Base-by-base conservation (phyloP, 1,140 invertebrate species). In the Penaeus japonicus region DNA sequence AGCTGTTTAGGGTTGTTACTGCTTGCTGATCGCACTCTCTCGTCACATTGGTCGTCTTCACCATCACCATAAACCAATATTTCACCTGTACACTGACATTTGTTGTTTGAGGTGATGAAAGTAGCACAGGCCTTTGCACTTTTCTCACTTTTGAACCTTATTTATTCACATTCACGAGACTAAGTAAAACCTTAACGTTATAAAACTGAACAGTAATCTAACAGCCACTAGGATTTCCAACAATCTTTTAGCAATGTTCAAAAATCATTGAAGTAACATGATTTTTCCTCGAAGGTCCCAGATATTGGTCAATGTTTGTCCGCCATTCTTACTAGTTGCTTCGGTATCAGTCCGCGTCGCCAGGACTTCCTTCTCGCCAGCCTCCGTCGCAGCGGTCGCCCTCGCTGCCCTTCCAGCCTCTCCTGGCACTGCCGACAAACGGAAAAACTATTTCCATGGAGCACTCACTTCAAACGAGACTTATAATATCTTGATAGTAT, bases 301-400 rank as follows among this genome's bases (percentile, higher is more conserved):
- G 54, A 83, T 83, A 62, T 83, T 62, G 57, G 70, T 39, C 35
- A 70, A 30, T 83, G 81, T 83, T 83, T 83, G 81, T 83, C 81
- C 59, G 81, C 81, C 81, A 83, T 83, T 70, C 81, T 83, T 65
- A 83, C 81, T 83, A 83, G 81, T 83, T 83, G 81, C 81, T 83
- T 83, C 81, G 57, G 70, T 82, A 82, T 82, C 57, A 30, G 10
- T 82, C 80, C 80, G 80, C 80, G 81, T 4, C 39, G 39, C 39
- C 39, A 39, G 39, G 39, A 39, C 39, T 4, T 39, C 39, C 39
- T 39, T 10, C 39, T 39, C 39, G 39, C 4, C 39, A 4, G 4
- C 39, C 39, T 39, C 4, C 39, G 4, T 10, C 39, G 39, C n/a
- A 4, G 39, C 39, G 4, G 0, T 4, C 35, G 35, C 35, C 35